phyloP scores from a whole-genome alignment of 1,140 invertebrate species.

The Trachelipus rathkii region DNA sequence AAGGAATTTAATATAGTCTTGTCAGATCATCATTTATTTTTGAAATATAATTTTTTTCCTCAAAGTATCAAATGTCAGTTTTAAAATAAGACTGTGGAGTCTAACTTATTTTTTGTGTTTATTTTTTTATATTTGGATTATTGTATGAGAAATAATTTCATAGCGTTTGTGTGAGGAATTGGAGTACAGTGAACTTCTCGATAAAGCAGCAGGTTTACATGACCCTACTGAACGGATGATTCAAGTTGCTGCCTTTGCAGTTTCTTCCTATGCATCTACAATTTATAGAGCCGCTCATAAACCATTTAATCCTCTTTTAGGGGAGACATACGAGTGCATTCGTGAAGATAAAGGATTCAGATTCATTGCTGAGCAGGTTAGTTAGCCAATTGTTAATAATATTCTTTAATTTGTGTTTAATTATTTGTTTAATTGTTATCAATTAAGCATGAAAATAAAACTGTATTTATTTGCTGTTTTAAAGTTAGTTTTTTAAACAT shows the following conservation, averaged over 20 bases:
- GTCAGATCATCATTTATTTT: too few relatives aligned
- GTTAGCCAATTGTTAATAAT: background rate
- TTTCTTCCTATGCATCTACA: conserved; percentile 72
- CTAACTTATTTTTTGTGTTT: background rate
- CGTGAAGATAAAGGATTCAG: conserved; percentile 70
- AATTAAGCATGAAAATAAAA: too few relatives aligned
- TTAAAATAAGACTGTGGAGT: background rate
- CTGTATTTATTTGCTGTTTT: too few relatives aligned
- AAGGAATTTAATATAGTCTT: too few relatives aligned
- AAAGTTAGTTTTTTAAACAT: too few relatives aligned
- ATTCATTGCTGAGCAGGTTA: conserved; percentile 68
- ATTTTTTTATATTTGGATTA: conserved; percentile 17
- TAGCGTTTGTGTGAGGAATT: conserved; percentile 76
- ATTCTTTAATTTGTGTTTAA: too few relatives aligned
- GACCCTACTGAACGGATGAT: conserved; percentile 68
- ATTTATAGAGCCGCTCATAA: conserved; percentile 75
- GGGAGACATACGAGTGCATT: conserved; percentile 79
- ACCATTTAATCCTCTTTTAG: conserved; percentile 81
- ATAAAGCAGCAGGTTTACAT: conserved; percentile 62
- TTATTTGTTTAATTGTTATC: too few relatives aligned
- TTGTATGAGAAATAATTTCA: conserved; percentile 31
- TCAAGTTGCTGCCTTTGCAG: conserved; percentile 74
- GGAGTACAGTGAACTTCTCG: conserved; percentile 74
- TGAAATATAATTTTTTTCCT: too few relatives aligned
- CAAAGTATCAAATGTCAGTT: too few relatives aligned